Evolutionary conservation across 2,888 invertebrate species (phyloP), one percentile per base, ranked within the genome.

Genomic region (Chironomus riparius): DNA sequence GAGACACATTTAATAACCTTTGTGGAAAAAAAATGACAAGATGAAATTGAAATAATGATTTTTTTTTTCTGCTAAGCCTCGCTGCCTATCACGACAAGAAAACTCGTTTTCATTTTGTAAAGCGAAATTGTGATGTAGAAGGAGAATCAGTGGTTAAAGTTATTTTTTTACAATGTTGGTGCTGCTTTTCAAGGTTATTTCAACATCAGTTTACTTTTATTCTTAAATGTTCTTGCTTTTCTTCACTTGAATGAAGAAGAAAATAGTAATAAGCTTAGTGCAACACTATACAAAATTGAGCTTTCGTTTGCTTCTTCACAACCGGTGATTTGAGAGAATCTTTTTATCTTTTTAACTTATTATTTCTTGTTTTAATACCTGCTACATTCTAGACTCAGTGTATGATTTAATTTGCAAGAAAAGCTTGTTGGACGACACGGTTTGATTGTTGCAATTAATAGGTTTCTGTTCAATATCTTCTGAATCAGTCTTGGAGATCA

Each of bases 31-130:
- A 65, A 21, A 65, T 65, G 21, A 65, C 18, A 65, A 22, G 13
- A 65, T 10, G 21, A 18, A 65, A 65, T n/a, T 56, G 12, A 24
- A 22, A 22, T 65, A 65, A 24, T 65, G 24, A 24, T 65, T 24
- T 65, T 65, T 24, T 62, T 65, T 65, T 21, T 24, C 21, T 21
- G 13, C 18, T 65, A 24, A 65, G 65, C 65, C 65, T 65, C 22
- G 12, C 21, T 65, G 65, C 18, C 65, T 65, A 65, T 65, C 24
- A 65, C 21, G 65, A 65, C 56, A 56, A 65, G 65, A 65, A 74
- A 74, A 74, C 74, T 74, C 74, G 74, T 74, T 74, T 74, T 74
- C 74, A 74, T 74, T 74, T 18, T 62, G 47, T 61, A 50, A 73
- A 56, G 72, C 70, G 48, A 71, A 50, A 50, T 56, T 28, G 38